Evolutionary conservation across 2,888 invertebrate genomes (phyloP), one percentile per base, ranked within the genome.

Genomic region (Caenorhabditis sp.): DNA sequence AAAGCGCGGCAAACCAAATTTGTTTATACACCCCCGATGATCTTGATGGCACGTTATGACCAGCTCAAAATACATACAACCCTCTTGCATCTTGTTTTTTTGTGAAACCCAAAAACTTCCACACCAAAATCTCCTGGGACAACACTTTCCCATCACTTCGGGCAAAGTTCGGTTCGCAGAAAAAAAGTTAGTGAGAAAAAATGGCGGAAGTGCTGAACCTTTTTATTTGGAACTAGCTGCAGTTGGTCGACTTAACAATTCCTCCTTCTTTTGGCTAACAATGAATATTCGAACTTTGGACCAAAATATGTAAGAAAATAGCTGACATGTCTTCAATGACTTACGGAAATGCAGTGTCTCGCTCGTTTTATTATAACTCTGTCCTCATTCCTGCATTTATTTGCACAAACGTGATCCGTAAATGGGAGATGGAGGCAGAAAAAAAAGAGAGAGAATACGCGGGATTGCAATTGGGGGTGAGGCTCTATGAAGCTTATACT

Each of bases 381-480:
- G 31, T 26, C 24, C 22, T 38, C 51, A 54, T 54, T 22, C 31
- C 12, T 31, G 35, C 70, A 56, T 64, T 70, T 79, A 79, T 79
- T 79, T 79, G 64, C 79, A 79, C 79, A 79, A 79, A 63, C 79
- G 64, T 70, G 70, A 70, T 70, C 79, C 79, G 59, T 63, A 64
- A 41, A 79, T 44, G 77, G 70, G 59, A 58, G 24, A 38, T 59
- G 69, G 69, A 70, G 74, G 35, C 41, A 38, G 51, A 12, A 70
- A 77, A 70, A 58, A 63, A 14, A 10, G 26, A 77, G 56, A 58
- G 35, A 63, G 26, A 14, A n/a, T n/a, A n/a, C n/a, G 54, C 38
- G 44, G 19, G 51, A 70, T 19, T 64, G 70, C 54, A 51, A 63
- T 73, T 64, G 74, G 63, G 38, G 51, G 49, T 63, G 63, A 49